Conservation (phyloP, 2,797 vertebrate species). For the Anolis apletophallus region DNA sequence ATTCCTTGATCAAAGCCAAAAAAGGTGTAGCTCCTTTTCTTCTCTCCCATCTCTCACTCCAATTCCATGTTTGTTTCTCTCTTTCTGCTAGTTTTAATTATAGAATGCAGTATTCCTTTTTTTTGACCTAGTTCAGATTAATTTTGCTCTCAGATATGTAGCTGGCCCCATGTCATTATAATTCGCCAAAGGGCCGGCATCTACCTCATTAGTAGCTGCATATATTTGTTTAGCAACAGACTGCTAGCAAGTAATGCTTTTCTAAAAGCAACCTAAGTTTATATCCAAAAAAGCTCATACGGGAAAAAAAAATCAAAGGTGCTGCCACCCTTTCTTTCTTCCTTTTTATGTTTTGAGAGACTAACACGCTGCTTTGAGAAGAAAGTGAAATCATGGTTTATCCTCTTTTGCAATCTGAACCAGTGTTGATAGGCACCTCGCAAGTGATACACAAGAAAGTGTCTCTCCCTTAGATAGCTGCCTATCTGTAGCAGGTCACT, state of each 20-base stretch:
- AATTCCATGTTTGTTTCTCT: slow-evolving; percentile 29
- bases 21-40: no score
- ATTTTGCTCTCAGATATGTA: slow-evolving; percentile 58
- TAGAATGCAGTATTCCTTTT: slow-evolving; percentile 16
- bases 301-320: no score
- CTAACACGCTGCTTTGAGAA: no score
- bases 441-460: background rate
- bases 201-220: slow-evolving; percentile 11
- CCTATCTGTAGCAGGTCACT: background rate
- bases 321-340: background rate
- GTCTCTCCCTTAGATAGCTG: background rate
- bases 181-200: background rate
- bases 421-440: background rate
- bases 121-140: slow-evolving; percentile 53
- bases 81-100: slow-evolving; percentile 46
- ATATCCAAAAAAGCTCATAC: background rate
- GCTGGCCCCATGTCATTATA: slow-evolving; percentile 37
- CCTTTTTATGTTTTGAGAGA: background rate
- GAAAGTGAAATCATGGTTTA: no score
- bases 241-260: background rate
- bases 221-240: slow-evolving; percentile 20
- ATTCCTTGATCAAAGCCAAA: no score
- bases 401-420: no score
- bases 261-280: background rate
- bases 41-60: background rate